Base-by-base conservation (phyloP, 2,888 invertebrate genomes). In the Tridacna gigas region DNA sequence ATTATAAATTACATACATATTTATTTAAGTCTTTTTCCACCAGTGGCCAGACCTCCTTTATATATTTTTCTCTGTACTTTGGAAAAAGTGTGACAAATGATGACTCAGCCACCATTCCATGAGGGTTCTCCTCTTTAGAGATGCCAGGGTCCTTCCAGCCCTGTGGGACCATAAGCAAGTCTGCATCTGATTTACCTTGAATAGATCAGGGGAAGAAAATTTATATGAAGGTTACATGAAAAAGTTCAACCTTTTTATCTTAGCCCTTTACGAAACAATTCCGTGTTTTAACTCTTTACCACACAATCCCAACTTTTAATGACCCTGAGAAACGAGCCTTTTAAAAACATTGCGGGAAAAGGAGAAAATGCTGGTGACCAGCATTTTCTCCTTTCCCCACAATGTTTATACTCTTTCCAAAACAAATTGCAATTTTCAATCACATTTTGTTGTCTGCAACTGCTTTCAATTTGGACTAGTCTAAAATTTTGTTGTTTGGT, bases 61-160 rank as follows among this genome's bases (percentile, higher is more conserved):
- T 95, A 95, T 99, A 99, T 92, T 98, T 97, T 95, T 99, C 99
- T 82, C 99, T 96, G 94, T 99, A 99, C 95, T 98, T 98, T 0
- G 99, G 99, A 95, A 99, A 99, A 22, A 99, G 95, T 0, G 98
- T 98, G 0, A 99, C 98, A 95, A 99, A 99, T 11, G 98, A 97
- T 94, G 98, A 99, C 95, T 99, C 99, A 94, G 98, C 97, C 13
- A 98, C 93, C 71, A 99, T 95, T 5, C 98, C 97, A 95, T 97
- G 96, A 80, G 97, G 98, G 95, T 98, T 99, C 94, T 99, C 97
- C 91, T 97, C 97, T 48, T 97, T 96, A 80, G 96, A 97, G 93
- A 99, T 99, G 91, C 97, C 96, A 0, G 98, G 93, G 75, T 94
- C 92, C 90, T 95, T 93, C 95, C 95, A 93, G 89, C 95, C 94